Base-by-base conservation (phyloP, 2,888 invertebrate species). In the Automeris io region DNA sequence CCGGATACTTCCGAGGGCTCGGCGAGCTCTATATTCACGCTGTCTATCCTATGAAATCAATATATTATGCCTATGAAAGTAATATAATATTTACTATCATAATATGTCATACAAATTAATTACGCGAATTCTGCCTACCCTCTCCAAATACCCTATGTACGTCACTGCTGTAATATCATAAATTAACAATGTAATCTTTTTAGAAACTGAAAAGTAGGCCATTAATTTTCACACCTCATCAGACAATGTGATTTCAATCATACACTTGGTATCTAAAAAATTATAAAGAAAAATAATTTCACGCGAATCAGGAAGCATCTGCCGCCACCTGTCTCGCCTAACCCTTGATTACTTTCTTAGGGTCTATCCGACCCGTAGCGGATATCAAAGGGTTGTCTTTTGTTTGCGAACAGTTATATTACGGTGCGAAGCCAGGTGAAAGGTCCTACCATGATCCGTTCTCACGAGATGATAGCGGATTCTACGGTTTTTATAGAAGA, bases 221-320 rank as follows among this genome's bases (percentile, higher is more conserved):
- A 83, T 82, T 80, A 85, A 82, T 80, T 75, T 74, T 78, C 61
- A 83, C 83, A 79, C 75, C 61, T 79, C 76, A 80, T 69, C 74
- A 68, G 57, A 40, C 63, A 42, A 64, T 76, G 76, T 78, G 76
- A 61, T 80, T 80, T 70, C 52, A 36, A 70, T 70, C 59, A 64
- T 43, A 54, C 63, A 61, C 53, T 57, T 59, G 59, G 53, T 47
- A 44, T 32, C 43, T 49, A 60, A 54, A 62, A 58, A 57, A 56
- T 49, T 54, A 54, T 44, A 60, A 66, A 61, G 65, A 73, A 70
- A 73, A 61, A 79, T 74, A 75, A 85, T 86, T 86, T 85, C 79
- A 85, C 80, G 86, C 75, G 72, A 63, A 81, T 83, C 71, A 76
- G 65, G 67, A 66, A 66, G 70, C 83, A 82, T 80, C 82, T 83